Evolutionary conservation across 2,888 invertebrate genomes (phyloP), one percentile per base, ranked within the genome.

Genomic region (Prenolepis imparis): DNA sequence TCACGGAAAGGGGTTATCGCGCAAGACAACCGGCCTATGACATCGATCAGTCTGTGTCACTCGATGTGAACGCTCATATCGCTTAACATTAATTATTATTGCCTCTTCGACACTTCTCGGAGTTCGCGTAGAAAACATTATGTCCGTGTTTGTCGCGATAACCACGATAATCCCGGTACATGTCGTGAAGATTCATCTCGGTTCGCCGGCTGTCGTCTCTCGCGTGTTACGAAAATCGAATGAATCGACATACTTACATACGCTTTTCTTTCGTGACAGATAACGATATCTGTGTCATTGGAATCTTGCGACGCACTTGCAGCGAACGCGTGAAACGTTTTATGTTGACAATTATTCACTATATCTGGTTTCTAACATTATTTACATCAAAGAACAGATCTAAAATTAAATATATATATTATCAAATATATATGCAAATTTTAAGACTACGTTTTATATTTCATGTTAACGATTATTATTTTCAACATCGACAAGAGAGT

Each of bases 41-140:
- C 94, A 94, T 94, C 94, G 92, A 94, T 94, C 94, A 93, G 93
- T 94, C 94, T 93, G 91, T 92, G 93, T 94, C 94, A 92, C 89
- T 90, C 88, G 90, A 88, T 91, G 52, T 52, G 91, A 91, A 93
- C 91, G 36, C 55, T 83, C 90, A 83, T 93, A 94, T 94, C 94
- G 90, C 90, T 89, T 83, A 92, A 93, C 94, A 94, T 94, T 94
- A 94, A 94, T 94, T 94, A 94, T 94, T 94, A 94, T 94, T 94
- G 94, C 94, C 91, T 93, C 91, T 91, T 92, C 92, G 93, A 94
- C 94, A 94, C 94, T 94, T 92, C 92, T 92, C 90, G 89, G 83
- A 74, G 83, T 9, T 44, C 44, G 59, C 87, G 87, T 85, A 81
- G 87, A 87, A 89, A 91, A 91, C 89, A 89, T 89, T 89, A 89